These are phyloP conservation scores for Caradrina kadenii DNA, from an alignment of 2,888 invertebrate species.

Conservation along the genomic window DNA sequence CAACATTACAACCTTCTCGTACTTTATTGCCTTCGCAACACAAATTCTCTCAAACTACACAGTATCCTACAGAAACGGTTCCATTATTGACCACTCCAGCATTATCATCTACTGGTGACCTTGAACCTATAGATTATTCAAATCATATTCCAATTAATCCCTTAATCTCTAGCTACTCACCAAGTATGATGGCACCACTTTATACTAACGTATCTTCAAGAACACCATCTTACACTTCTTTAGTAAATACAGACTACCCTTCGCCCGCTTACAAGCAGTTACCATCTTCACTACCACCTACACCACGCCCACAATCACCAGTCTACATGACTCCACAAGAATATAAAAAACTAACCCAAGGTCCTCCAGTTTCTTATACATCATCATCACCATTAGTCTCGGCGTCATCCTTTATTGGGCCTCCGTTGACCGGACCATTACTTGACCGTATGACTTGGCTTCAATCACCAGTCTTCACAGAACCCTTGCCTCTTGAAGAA, in stretches of 20 bases:
- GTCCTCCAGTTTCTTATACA: neutral
- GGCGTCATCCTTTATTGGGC: no score
- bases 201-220: neutral
- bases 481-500: neutral
- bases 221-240: neutral
- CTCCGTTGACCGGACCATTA: neutral
- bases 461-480: neutral
- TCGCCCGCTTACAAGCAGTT: neutral
- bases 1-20: neutral
- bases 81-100: neutral
- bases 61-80: neutral
- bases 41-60: neutral
- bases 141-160: neutral
- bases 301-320: neutral
- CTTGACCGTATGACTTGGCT: neutral
- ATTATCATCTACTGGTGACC: neutral
- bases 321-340: conserved; percentile 1
- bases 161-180: neutral
- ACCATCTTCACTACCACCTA: neutral
- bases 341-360: conserved; percentile 1
- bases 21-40: neutral
- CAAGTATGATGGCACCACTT: neutral
- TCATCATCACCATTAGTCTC: neutral
- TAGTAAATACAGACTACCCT: neutral
- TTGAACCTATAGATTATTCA: neutral